Conservation (phyloP, 2,888 invertebrate genomes). For the Mellilla xanthometata region DNA sequence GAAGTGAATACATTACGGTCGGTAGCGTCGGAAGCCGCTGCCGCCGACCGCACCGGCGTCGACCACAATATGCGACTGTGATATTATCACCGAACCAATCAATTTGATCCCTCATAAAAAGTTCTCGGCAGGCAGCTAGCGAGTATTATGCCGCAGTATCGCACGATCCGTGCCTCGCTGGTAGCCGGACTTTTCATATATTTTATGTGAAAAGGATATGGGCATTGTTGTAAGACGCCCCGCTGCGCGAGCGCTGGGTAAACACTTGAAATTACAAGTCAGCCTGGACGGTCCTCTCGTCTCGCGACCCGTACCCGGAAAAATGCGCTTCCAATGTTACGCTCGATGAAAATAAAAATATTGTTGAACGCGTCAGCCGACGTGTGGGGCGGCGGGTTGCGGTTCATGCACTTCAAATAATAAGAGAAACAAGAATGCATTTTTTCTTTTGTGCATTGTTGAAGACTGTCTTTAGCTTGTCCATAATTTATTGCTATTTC, state of each 20-base stretch:
- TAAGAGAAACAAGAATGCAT: slow-evolving; percentile 11
- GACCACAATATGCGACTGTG: slow-evolving; percentile 64
- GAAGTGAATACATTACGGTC: slow-evolving; percentile 49
- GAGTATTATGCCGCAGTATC: slow-evolving; percentile 73
- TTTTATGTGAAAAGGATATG: slow-evolving; percentile 82
- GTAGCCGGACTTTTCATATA: slow-evolving; percentile 78
- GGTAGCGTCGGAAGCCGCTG: slow-evolving; percentile 49
- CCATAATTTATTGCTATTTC: no score
- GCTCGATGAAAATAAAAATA: slow-evolving; percentile 69
- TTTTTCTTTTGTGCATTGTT: not conserved
- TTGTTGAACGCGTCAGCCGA: slow-evolving; percentile 38
- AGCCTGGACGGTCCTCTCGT: slow-evolving; percentile 53
- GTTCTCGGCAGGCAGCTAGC: slow-evolving; percentile 72
- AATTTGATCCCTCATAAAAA: slow-evolving; percentile 82
- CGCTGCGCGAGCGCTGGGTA: slow-evolving; percentile 70
- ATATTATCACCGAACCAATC: slow-evolving; percentile 80
- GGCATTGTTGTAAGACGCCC: slow-evolving; percentile 76
- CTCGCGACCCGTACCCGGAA: slow-evolving; percentile 48
- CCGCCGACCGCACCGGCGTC: slow-evolving; percentile 33
- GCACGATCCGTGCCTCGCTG: slow-evolving; percentile 68
- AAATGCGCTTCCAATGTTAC: slow-evolving; percentile 81
- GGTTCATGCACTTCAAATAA: slow-evolving; percentile 24
- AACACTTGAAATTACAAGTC: slow-evolving; percentile 81
- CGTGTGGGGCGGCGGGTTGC: slow-evolving; percentile 38
- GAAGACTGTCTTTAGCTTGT: no score